Conservation (phyloP, 2,797 vertebrate genomes). For the Geotrypetes seraphini region DNA sequence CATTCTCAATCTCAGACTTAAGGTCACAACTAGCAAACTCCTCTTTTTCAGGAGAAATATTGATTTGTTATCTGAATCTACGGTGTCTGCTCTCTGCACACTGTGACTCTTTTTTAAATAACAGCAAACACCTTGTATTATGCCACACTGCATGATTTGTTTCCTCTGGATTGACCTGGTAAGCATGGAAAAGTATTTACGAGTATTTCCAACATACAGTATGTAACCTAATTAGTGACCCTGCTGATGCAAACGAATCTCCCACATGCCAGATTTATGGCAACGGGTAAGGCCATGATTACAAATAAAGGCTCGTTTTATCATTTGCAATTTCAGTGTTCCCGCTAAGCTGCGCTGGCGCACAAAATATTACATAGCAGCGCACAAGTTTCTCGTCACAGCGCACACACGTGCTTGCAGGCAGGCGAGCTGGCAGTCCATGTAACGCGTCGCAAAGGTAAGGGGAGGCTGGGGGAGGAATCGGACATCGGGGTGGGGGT, state of each 20-base stretch:
- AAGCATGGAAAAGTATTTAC: constrained; percentile 6
- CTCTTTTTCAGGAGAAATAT: no score
- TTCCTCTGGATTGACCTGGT: constrained; percentile 7
- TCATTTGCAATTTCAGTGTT: neutral
- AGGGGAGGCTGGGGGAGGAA: no score
- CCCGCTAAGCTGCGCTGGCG: no score
- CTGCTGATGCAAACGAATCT: constrained; percentile 1
- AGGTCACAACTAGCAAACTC: no score
- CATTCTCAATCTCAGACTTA: no score
- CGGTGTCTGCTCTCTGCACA: neutral
- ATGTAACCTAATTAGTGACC: constrained; percentile 14
- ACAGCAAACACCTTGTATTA: constrained; percentile 1
- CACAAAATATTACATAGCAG: no score
- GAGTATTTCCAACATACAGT: constrained; percentile 1
- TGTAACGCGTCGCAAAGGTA: no score
- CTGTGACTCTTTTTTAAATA: constrained; percentile 7
- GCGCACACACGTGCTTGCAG: no score
- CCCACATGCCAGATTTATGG: neutral
- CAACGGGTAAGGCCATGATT: constrained; percentile 9
- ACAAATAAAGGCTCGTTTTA: constrained; percentile 4
- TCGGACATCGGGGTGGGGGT: no score
- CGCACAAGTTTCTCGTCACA: no score
- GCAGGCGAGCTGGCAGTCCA: no score
- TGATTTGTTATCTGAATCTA: no score
- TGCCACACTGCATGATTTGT: constrained; percentile 1